phyloP scores from a whole-genome alignment of 23 tunicate genomes.

The Ascidia mentula region DNA sequence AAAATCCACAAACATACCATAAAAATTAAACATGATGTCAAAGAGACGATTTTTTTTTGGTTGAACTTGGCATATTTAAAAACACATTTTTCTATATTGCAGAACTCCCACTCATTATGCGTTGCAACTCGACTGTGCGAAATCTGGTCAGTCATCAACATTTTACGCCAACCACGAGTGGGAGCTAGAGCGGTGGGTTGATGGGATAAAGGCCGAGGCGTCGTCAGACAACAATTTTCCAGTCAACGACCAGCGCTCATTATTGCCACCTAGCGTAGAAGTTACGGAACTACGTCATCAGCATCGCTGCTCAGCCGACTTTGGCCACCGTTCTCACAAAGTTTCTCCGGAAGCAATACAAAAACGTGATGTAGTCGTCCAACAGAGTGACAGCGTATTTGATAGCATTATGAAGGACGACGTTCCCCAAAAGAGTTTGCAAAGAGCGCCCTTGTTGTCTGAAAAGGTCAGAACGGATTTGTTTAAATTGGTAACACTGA shows the following conservation, averaged over 20 bases:
- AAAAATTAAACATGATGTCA: too few relatives aligned
- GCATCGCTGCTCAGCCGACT: not conserved
- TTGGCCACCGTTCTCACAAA: not conserved
- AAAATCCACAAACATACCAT: too few relatives aligned
- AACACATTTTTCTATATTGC: too few relatives aligned
- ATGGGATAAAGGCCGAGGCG: constrained; percentile 30
- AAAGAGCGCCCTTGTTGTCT: not conserved
- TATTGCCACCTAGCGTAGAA: constrained; percentile 40
- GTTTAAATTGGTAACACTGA: not conserved
- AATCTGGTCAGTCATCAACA: constrained; percentile 4
- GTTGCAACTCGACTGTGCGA: constrained; percentile 39
- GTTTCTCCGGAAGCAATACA: not conserved
- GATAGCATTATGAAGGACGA: not conserved
- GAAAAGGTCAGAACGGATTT: not conserved
- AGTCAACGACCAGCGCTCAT: constrained; percentile 15
- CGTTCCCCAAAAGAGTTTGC: not conserved
- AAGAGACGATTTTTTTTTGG: too few relatives aligned
- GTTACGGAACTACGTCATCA: not conserved
- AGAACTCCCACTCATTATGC: constrained; percentile 23
- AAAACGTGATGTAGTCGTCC: not conserved
- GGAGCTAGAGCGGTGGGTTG: constrained; percentile 57
- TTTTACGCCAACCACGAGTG: constrained; percentile 35
- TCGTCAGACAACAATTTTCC: constrained; percentile 13
- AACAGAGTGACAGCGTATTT: constrained; percentile 5
- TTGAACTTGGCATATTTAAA: too few relatives aligned